Conservation (phyloP, 2,113 vertebrate genomes). For the Erinaceus europaeus region DNA sequence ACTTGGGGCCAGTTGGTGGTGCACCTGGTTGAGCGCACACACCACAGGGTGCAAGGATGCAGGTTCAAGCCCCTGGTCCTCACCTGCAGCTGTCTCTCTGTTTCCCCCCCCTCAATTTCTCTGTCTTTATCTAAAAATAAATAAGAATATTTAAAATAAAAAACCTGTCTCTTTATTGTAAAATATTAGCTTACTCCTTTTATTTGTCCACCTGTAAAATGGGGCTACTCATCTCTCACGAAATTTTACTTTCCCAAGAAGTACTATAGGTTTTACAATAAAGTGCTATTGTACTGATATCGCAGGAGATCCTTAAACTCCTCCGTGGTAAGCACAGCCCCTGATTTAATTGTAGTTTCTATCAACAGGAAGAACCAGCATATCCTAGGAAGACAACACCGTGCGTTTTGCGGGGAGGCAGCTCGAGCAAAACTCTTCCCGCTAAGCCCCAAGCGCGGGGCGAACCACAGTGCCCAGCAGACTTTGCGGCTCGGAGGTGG, state of each 20-base stretch:
- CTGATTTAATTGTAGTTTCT: not conserved
- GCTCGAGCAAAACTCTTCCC: not conserved
- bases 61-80: too few species aligned
- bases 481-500: not conserved
- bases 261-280: not conserved
- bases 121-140: too few species aligned
- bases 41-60: too few species aligned
- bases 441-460: not conserved
- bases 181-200: not conserved
- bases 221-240: not conserved
- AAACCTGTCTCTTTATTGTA: too few species aligned
- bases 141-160: too few species aligned
- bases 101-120: too few species aligned
- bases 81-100: too few species aligned
- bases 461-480: constrained; percentile 55
- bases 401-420: not conserved
- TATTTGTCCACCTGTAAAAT: constrained; percentile 19
- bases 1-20: too few species aligned
- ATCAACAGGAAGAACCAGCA: not conserved
- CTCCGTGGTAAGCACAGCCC: not conserved
- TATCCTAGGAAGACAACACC: not conserved
- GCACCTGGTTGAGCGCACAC: too few species aligned
- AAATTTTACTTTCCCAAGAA: constrained; percentile 19
- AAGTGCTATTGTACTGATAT: not conserved
- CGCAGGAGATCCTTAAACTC: not conserved